A percentile compares a stretch with the other conserved stretches of the same genome.
Evolutionary conservation across 2,113 vertebrate genomes (phyloP).

Genomic region (Bufo bufo): DNA sequence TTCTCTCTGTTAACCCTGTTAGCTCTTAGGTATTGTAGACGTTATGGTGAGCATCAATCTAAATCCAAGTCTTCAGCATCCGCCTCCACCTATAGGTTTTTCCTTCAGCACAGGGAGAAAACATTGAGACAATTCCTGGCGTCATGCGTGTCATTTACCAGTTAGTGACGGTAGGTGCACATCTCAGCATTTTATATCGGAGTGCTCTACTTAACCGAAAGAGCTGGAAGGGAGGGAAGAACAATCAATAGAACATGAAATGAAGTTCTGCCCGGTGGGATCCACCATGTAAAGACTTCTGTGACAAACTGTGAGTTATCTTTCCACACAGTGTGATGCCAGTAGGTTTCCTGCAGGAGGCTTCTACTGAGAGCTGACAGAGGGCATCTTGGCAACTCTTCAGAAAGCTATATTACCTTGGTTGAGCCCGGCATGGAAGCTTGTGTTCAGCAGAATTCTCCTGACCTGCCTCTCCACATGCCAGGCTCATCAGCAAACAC

Average conservation of each 20-base stretch:
- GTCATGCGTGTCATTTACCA: conserved; percentile 1
- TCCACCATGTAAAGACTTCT: conserved; percentile 59
- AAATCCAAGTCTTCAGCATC: background rate
- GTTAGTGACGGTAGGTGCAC: background rate
- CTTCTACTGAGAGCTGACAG: conserved; percentile 79
- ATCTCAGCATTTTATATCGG: conserved; percentile 34
- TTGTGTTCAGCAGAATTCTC: conserved; percentile 97
- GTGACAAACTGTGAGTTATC: conserved; percentile 82
- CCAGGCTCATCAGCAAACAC: conserved; percentile 95
- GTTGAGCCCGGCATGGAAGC: conserved; percentile 91
- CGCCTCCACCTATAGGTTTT: background rate
- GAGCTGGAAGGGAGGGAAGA: conserved; percentile 32
- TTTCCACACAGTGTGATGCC: conserved; percentile 75
- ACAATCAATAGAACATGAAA: conserved; percentile 53
- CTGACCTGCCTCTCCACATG: conserved; percentile 87
- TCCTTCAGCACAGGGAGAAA: background rate
- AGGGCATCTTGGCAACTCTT: conserved; percentile 90
- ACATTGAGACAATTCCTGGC: background rate
- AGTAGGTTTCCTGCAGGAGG: conserved; percentile 75
- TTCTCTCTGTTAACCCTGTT: background rate
- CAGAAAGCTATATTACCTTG: conserved; percentile 83
- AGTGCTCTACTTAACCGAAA: conserved; percentile 53
- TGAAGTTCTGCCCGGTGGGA: conserved; percentile 49
- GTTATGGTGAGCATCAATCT: background rate
- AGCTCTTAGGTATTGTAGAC: background rate